These are phyloP conservation scores for Gastracanthus pulcherrimus DNA, from an alignment of 2,888 invertebrate species.

Conservation along the genomic window DNA sequence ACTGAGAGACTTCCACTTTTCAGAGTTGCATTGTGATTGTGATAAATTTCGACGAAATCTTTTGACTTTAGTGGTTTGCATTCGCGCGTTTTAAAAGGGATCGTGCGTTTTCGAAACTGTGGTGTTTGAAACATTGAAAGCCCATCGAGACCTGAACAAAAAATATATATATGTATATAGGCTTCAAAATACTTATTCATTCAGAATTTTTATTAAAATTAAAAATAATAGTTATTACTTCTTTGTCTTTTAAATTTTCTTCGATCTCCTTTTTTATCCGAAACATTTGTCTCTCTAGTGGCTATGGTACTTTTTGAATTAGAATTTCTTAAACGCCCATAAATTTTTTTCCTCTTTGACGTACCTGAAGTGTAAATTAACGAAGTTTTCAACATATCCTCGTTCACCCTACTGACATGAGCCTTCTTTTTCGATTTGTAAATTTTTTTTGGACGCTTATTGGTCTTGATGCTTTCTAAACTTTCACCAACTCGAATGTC, in stretches of 20 bases:
- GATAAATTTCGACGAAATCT: conserved; percentile 71
- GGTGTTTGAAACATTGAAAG: neutral
- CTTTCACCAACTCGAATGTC: neutral
- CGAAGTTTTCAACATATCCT: neutral
- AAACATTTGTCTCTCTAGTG: conserved; percentile 62
- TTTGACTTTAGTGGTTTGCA: conserved; percentile 53
- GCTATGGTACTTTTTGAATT: conserved; percentile 70
- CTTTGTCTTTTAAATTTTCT: conserved; percentile 46
- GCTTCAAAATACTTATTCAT: too few species aligned
- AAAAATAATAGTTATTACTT: conserved; percentile 18
- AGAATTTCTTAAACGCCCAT: conserved; percentile 63
- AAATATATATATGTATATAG: neutral
- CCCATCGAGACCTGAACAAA: conserved; percentile 39
- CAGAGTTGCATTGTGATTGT: conserved; percentile 69
- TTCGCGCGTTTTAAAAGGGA: conserved; percentile 20
- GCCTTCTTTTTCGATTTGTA: conserved; percentile 27
- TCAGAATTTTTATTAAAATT: too few species aligned
- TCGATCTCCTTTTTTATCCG: conserved; percentile 39
- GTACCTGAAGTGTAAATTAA: neutral
- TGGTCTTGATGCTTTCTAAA: conserved; percentile 30
- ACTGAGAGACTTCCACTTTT: conserved; percentile 65
- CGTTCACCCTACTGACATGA: neutral
- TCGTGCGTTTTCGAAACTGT: conserved; percentile 22
- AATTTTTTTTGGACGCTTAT: neutral
- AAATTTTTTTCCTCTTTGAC: conserved; percentile 65